Percentiles rank a stretch among this genome's conserved stretches.
Evolutionary conservation across 2,797 vertebrate genomes (phyloP).

Genomic region (Erpetoichthys calabaricus): DNA sequence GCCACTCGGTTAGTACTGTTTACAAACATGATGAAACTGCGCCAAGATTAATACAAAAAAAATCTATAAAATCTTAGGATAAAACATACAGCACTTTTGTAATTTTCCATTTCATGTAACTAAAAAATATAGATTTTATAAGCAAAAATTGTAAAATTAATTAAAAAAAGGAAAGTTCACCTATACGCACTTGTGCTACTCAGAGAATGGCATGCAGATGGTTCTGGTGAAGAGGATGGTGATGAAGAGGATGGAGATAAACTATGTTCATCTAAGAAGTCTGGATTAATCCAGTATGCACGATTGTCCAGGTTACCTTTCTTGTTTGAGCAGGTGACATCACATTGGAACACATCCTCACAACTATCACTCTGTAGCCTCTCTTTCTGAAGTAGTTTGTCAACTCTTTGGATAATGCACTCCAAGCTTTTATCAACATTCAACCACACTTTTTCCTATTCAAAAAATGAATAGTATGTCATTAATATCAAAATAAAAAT

Average conservation of each 20-base stretch:
- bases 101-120: too few relatives aligned
- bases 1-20: too few relatives aligned
- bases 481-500: not conserved
- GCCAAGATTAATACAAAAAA: too few relatives aligned
- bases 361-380: conserved; percentile 64
- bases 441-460: conserved; percentile 89
- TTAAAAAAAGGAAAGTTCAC: conserved; percentile 31
- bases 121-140: too few relatives aligned
- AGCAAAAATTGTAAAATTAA: too few relatives aligned
- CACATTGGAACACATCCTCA: conserved; percentile 57
- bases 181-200: conserved; percentile 59
- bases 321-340: conserved; percentile 55
- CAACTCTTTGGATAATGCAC: conserved; percentile 90
- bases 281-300: conserved; percentile 91
- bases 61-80: too few relatives aligned
- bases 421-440: conserved; percentile 97
- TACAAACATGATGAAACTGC: too few relatives aligned
- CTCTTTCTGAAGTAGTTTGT: conserved; percentile 88
- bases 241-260: conserved; percentile 28
- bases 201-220: conserved; percentile 55
- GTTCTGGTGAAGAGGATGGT: conserved; percentile 24
- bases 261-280: conserved; percentile 40
- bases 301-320: conserved; percentile 74
- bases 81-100: too few relatives aligned
- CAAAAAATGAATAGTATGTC: not conserved